phyloP scores from a whole-genome alignment of 2,797 vertebrate genomes.

The Prunella strophiata region DNA sequence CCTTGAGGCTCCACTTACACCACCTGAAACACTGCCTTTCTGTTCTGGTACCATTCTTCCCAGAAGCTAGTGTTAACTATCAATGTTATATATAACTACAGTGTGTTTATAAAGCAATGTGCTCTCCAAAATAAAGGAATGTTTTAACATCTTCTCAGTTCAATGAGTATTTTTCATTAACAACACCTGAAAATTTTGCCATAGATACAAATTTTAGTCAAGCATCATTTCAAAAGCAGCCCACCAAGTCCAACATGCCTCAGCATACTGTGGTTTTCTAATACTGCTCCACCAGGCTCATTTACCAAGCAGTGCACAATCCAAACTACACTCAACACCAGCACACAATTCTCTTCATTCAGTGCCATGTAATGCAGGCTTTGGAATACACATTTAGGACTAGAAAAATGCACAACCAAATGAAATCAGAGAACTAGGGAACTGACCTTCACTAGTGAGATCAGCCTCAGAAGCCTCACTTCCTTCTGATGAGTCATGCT shows the following conservation, averaged over 20 bases:
- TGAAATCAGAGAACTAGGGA: not conserved
- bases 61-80: not conserved
- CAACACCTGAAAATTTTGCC: fast-evolving
- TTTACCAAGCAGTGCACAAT: not conserved
- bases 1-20: not conserved
- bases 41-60: not conserved
- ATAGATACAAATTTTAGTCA: not conserved
- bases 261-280: not conserved
- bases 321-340: not conserved
- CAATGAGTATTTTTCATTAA: not conserved
- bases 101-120: not conserved
- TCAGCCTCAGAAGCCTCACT: constrained; percentile 76
- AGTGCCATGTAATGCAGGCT: not conserved
- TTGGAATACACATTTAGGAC: not conserved
- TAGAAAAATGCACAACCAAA: not conserved
- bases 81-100: no score
- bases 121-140: not conserved
- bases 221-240: not conserved
- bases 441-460: constrained; percentile 71
- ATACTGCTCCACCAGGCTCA: fast-evolving
- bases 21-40: not conserved
- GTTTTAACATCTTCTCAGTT: fast-evolving
- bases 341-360: not conserved
- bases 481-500: constrained; percentile 71
- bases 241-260: not conserved